phyloP scores from a whole-genome alignment of 2,888 invertebrate genomes.

The Cephus nigrinus region DNA sequence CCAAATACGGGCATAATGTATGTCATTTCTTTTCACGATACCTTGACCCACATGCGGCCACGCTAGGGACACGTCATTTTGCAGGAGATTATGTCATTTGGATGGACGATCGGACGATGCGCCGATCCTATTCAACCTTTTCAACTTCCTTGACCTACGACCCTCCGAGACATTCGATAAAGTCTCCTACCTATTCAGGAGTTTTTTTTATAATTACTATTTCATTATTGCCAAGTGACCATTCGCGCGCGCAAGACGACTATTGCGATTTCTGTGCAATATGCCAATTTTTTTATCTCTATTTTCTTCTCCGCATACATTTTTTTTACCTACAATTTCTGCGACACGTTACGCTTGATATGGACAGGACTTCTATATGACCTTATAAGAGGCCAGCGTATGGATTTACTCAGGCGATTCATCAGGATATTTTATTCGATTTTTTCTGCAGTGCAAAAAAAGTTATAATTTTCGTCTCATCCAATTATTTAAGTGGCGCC shows the following conservation, averaged over 20 bases:
- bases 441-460: background rate
- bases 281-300: background rate
- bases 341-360: constrained; percentile 7
- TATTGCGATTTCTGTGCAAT: background rate
- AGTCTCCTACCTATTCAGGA: background rate
- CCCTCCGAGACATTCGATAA: background rate
- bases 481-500: background rate
- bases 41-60: constrained; percentile 57
- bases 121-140: constrained; percentile 21
- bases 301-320: background rate
- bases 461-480: background rate
- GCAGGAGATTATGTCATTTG: constrained; percentile 29
- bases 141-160: constrained; percentile 3
- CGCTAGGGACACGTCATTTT: constrained; percentile 51
- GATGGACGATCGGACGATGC: constrained; percentile 21
- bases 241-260: background rate
- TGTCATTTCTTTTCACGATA: constrained; percentile 59
- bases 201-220: background rate
- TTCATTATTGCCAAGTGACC: background rate
- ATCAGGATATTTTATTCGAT: background rate
- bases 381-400: background rate
- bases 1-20: constrained; percentile 62
- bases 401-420: background rate
- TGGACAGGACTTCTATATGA: background rate
- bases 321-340: background rate